These are phyloP conservation scores for Semnornis frantzii DNA, from an alignment of 2,113 vertebrate genomes.

Conservation along the genomic window DNA sequence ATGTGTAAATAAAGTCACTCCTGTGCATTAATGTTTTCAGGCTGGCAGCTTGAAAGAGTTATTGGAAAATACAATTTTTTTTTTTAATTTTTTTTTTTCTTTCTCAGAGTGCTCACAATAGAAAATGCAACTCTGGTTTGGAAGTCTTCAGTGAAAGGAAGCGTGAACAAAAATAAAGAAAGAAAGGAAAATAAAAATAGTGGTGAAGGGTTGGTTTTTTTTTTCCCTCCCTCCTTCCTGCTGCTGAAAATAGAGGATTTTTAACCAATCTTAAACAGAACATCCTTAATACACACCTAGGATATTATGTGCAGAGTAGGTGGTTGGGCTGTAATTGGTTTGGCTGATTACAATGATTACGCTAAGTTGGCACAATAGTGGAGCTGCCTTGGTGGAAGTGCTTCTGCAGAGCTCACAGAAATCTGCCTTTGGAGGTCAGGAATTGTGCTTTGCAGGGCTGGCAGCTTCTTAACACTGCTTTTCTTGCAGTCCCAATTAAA, in stretches of 20 bases:
- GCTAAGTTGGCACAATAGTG: background rate
- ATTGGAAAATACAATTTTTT: constrained; percentile 13
- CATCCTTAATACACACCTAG: constrained; percentile 19
- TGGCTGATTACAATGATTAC: constrained; percentile 44
- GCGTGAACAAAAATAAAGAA: background rate
- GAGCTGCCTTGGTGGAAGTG: background rate
- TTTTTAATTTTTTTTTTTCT: too few relatives aligned
- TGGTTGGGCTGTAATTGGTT: constrained; percentile 6
- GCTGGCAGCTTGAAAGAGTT: constrained; percentile 49
- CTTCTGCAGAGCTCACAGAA: background rate
- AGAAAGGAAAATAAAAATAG: background rate
- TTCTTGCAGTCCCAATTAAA: background rate
- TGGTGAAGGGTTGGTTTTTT: background rate
- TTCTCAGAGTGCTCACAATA: too few relatives aligned
- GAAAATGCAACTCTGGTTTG: too few relatives aligned
- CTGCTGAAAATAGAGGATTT: constrained; percentile 15
- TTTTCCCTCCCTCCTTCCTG: background rate
- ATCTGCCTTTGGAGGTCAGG: background rate
- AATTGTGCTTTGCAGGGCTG: background rate
- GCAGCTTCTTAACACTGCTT: background rate
- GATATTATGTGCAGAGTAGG: background rate
- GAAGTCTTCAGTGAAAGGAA: too few relatives aligned
- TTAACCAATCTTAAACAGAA: constrained; percentile 19
- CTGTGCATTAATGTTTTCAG: constrained; percentile 62
- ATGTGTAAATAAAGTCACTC: constrained; percentile 63